A percentile compares a stretch with the other conserved stretches of the same genome.
Evolutionary conservation across 23 tunicate species (phyloP).

Genomic region (Ascidia mentula): DNA sequence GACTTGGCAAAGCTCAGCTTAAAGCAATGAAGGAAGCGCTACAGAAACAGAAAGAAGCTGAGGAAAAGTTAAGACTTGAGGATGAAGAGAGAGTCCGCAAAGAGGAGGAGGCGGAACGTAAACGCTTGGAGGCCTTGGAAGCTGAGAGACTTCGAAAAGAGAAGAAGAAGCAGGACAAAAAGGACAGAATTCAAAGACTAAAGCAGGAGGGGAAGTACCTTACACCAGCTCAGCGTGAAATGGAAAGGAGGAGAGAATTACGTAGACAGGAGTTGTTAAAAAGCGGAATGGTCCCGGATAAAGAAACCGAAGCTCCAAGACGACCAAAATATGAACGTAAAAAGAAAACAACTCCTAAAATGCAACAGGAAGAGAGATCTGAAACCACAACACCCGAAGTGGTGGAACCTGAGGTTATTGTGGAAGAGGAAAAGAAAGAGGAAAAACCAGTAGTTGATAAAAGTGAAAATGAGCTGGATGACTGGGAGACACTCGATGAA

Average conservation of each 20-base stretch:
- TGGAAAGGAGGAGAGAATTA: conserved; percentile 56
- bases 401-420: conserved; percentile 7
- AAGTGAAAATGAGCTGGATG: conserved; percentile 32
- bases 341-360: conserved; percentile 24
- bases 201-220: conserved; percentile 79
- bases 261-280: conserved; percentile 47
- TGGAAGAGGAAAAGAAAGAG: conserved; percentile 29
- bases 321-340: conserved; percentile 34
- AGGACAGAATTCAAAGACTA: conserved; percentile 66
- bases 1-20: conserved; percentile 46
- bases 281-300: conserved; percentile 62
- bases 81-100: conserved; percentile 76
- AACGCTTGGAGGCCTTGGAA: conserved; percentile 50
- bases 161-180: conserved; percentile 80
- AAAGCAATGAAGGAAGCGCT: conserved; percentile 69
- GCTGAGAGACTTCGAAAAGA: conserved; percentile 58
- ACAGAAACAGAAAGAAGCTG: conserved; percentile 70
- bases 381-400: background rate
- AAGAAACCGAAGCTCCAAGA: conserved; percentile 31
- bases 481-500: conserved; percentile 38
- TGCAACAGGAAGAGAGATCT: background rate
- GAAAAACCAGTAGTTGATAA: conserved; percentile 36
- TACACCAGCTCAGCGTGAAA: conserved; percentile 74
- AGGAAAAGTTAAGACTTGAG: conserved; percentile 49
- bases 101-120: conserved; percentile 70